Conservation (phyloP, 1,140 invertebrate species). For the Micrasema minimum region DNA sequence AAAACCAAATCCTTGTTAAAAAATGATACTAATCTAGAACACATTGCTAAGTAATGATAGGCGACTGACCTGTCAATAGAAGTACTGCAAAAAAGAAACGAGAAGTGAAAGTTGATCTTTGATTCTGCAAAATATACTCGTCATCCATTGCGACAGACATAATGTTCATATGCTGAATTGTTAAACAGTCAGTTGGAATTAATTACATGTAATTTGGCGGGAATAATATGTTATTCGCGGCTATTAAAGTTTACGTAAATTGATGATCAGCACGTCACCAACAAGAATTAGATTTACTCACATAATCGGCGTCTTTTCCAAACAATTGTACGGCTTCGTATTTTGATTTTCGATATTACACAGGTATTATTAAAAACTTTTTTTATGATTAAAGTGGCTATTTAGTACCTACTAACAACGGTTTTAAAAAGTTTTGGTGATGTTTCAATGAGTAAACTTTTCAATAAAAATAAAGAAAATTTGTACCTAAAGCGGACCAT, state of each 20-base stretch:
- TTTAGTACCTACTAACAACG: no score
- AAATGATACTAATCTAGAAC: slow-evolving; percentile 17
- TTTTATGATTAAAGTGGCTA: no score
- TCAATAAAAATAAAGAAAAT: no score
- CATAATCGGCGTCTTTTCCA: no score
- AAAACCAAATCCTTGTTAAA: slow-evolving; percentile 7
- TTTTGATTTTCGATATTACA: no score
- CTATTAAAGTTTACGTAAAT: slow-evolving; percentile 6
- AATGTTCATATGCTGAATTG: slow-evolving; percentile 1
- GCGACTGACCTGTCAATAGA: slow-evolving; percentile 30
- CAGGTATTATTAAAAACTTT: no score
- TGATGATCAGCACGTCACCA: neutral
- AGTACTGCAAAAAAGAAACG: slow-evolving; percentile 18
- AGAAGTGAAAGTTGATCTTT: slow-evolving; percentile 29
- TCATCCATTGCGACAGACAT: slow-evolving; percentile 24
- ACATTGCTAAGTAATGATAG: slow-evolving; percentile 31
- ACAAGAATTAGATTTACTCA: neutral
- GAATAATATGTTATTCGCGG: neutral
- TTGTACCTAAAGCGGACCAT: no score
- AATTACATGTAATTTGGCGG: slow-evolving; percentile 7
- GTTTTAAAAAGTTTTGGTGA: no score
- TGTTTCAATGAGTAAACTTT: no score
- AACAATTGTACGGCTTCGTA: no score
- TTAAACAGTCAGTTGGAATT: slow-evolving; percentile 10
- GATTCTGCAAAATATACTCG: slow-evolving; percentile 17